These are phyloP conservation scores for Osmerus mordax DNA, from an alignment of 2,113 vertebrate species.

Conservation along the genomic window DNA sequence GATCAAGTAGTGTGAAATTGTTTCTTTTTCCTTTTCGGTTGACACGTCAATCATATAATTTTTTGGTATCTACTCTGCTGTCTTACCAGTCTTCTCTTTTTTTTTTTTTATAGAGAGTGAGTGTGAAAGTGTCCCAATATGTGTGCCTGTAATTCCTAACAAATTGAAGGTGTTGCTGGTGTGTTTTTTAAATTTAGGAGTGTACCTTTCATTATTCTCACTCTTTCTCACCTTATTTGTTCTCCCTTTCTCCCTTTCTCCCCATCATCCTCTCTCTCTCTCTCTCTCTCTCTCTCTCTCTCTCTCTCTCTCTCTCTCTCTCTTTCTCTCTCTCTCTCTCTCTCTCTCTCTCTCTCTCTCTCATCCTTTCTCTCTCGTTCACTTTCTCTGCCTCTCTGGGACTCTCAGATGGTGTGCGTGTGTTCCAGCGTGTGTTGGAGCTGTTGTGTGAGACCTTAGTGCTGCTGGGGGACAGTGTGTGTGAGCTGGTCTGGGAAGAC, in stretches of 20 bases:
- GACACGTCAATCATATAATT: not conserved
- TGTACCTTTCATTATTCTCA: not conserved
- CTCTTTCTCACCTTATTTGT: slow-evolving; percentile 1
- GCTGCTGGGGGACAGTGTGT: slow-evolving; percentile 80
- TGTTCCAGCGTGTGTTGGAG: slow-evolving; percentile 80
- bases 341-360: no score
- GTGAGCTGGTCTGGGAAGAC: slow-evolving; percentile 88
- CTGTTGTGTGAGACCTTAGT: slow-evolving; percentile 76
- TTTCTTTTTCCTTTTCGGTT: no score
- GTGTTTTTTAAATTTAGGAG: not conserved
- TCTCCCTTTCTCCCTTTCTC: not conserved
- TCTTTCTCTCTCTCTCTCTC: no score
- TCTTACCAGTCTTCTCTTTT: no score
- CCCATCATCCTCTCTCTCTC: not conserved
- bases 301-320: no score
- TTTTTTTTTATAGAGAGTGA: not conserved
- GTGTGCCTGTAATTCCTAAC: not conserved
- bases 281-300: not conserved
- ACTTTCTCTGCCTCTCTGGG: not conserved
- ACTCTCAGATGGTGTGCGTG: slow-evolving; percentile 74
- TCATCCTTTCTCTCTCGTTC: no score
- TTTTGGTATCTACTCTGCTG: not conserved
- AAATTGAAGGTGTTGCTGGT: not conserved
- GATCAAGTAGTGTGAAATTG: not conserved
- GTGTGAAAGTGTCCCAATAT: not conserved